phyloP scores from a whole-genome alignment of 35 echinoderm and acorn worm genomes.

The Ophioderma brevispina region DNA sequence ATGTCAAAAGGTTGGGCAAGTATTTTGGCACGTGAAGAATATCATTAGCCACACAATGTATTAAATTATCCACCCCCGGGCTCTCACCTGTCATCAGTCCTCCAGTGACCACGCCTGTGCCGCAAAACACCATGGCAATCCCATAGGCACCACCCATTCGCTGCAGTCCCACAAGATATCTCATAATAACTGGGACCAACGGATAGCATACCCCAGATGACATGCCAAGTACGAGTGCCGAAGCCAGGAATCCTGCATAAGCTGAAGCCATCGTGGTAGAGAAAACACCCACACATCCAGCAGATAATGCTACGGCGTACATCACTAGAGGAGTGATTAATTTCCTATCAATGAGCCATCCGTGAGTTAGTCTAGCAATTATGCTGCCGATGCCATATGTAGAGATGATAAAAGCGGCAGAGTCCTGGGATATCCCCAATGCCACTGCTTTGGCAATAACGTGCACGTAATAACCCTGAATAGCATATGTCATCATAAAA shows the following conservation, averaged over 20 bases:
- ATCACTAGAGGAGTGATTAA: background rate
- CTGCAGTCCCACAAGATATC: background rate
- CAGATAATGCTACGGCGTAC: background rate
- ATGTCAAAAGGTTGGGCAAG: too few relatives aligned
- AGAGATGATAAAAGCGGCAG: background rate
- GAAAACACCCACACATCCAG: background rate
- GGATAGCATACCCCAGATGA: background rate
- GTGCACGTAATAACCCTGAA: background rate
- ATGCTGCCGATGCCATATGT: background rate
- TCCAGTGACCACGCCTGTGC: constrained; percentile 17
- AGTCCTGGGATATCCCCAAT: background rate
- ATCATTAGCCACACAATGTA: too few relatives aligned
- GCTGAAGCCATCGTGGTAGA: background rate
- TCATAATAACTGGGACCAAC: background rate
- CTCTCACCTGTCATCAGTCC: constrained; percentile 32
- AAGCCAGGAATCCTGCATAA: background rate
- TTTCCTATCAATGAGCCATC: constrained; percentile 19
- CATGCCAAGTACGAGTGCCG: background rate
- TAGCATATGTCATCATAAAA: background rate
- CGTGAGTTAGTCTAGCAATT: constrained; percentile 1
- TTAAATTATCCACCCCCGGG: too few relatives aligned
- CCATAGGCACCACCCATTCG: constrained; percentile 1
- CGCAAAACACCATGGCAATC: constrained; percentile 14
- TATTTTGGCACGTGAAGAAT: too few relatives aligned
- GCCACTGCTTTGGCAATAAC: background rate